phyloP scores from a whole-genome alignment of 2,797 vertebrate species.

The Numenius phaeopus region DNA sequence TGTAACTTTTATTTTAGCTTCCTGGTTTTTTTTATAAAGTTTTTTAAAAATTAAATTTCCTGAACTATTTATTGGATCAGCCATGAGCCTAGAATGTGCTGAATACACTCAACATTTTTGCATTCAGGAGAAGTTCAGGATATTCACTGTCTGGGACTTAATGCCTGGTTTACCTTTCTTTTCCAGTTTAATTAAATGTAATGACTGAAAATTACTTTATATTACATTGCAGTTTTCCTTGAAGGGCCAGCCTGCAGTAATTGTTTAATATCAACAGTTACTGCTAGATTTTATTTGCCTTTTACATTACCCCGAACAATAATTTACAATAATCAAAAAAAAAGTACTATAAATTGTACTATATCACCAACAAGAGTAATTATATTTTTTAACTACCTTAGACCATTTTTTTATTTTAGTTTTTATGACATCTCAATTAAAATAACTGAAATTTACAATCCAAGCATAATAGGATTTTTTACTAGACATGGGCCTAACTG shows the following conservation, averaged over 20 bases:
- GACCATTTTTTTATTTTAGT: neutral
- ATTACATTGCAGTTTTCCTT: neutral
- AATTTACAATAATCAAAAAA: neutral
- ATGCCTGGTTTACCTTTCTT: neutral
- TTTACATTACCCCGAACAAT: neutral
- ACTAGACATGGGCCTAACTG: neutral
- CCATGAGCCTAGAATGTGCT: neutral
- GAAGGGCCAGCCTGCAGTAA: neutral
- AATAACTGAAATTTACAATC: neutral
- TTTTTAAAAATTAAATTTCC: neutral
- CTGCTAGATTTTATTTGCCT: neutral
- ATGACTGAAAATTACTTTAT: neutral
- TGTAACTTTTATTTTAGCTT: neutral
- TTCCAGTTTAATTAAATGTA: neutral
- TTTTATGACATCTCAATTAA: neutral
- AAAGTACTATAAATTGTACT: neutral
- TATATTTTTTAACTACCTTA: neutral
- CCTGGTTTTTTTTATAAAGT: neutral
- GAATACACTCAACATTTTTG: neutral
- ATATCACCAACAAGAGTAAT: neutral
- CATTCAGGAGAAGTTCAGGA: neutral
- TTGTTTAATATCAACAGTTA: slow-evolving; percentile 12
- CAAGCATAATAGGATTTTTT: neutral
- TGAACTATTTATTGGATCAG: neutral
- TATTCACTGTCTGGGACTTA: neutral